Percentiles rank a stretch among this genome's conserved stretches.
Conservation (phyloP, 1,140 invertebrate species). For the Cydia strobilella region DNA sequence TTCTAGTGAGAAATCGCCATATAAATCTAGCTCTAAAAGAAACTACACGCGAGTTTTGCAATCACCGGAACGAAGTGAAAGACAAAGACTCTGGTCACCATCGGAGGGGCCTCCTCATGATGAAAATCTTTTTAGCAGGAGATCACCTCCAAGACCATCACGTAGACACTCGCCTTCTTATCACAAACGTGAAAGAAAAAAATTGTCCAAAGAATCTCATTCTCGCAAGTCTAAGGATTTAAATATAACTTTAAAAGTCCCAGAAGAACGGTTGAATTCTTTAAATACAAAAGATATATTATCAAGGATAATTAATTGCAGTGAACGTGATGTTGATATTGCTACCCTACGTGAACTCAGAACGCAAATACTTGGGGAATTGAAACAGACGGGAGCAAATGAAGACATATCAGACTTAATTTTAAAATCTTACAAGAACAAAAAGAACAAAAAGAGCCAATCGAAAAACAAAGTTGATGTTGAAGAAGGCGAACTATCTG, state of each 20-base stretch:
- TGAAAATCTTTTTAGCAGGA: constrained; percentile 56
- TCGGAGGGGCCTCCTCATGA: constrained; percentile 38
- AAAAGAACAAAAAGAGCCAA: constrained; percentile 41
- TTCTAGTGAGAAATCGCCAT: constrained; percentile 36
- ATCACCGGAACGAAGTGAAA: constrained; percentile 56
- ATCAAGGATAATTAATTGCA: constrained; percentile 69
- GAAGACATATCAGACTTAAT: constrained; percentile 72
- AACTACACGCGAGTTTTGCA: constrained; percentile 68
- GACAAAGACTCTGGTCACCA: constrained; percentile 41
- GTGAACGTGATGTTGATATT: constrained; percentile 70
- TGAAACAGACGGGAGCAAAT: constrained; percentile 67
- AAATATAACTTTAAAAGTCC: constrained; percentile 72
- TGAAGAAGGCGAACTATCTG: constrained; percentile 75
- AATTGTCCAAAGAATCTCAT: constrained; percentile 41
- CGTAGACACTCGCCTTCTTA: constrained; percentile 47
- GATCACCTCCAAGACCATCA: constrained; percentile 54
- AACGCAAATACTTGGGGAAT: constrained; percentile 65
- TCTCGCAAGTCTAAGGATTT: constrained; percentile 50
- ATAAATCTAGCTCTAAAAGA: constrained; percentile 45
- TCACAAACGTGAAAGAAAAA: constrained; percentile 61
- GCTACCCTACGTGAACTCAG: constrained; percentile 63
- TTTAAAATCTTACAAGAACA: constrained; percentile 67
- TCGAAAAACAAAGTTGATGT: constrained; percentile 57
- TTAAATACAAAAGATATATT: constrained; percentile 72
- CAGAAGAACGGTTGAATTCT: constrained; percentile 66